These are phyloP conservation scores for Megaceryle maxima DNA, from an alignment of 2,113 vertebrate genomes.

Conservation along the genomic window DNA sequence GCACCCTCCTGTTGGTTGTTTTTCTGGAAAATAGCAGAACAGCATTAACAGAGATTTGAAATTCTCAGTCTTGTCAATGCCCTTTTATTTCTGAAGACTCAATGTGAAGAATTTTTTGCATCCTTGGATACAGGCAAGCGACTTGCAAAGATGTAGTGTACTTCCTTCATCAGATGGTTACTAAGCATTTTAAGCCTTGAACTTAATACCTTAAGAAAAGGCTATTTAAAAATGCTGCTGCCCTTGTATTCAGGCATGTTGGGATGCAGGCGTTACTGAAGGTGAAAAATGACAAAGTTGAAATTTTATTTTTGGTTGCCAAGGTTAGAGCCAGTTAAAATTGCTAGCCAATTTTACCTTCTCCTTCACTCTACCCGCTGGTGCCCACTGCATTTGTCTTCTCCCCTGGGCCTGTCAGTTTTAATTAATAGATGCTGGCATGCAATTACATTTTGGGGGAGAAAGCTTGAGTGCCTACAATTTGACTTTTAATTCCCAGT, in stretches of 20 bases:
- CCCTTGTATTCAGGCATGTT: not conserved
- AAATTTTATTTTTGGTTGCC: not conserved
- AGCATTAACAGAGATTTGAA: not conserved
- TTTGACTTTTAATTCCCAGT: not conserved
- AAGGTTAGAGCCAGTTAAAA: not conserved
- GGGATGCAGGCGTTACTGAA: not conserved
- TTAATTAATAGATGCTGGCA: constrained; percentile 14
- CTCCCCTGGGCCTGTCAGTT: not conserved
- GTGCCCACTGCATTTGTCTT: not conserved
- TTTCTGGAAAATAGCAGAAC: not conserved
- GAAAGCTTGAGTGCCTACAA: not conserved
- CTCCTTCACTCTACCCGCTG: not conserved
- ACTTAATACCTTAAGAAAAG: constrained; percentile 7
- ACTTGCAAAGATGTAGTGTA: not conserved
- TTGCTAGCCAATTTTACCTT: not conserved
- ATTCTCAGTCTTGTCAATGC: not conserved
- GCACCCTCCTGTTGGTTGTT: not conserved
- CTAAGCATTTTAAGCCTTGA: constrained; percentile 4
- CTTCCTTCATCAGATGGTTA: not conserved
- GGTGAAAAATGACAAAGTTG: not conserved
- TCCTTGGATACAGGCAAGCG: not conserved
- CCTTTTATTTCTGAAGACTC: not conserved
- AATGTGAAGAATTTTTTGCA: not conserved
- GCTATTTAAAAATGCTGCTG: not conserved
- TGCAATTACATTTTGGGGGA: not conserved